Conservation (phyloP, 2,113 vertebrate genomes). For the Delphinapterus leucas region DNA sequence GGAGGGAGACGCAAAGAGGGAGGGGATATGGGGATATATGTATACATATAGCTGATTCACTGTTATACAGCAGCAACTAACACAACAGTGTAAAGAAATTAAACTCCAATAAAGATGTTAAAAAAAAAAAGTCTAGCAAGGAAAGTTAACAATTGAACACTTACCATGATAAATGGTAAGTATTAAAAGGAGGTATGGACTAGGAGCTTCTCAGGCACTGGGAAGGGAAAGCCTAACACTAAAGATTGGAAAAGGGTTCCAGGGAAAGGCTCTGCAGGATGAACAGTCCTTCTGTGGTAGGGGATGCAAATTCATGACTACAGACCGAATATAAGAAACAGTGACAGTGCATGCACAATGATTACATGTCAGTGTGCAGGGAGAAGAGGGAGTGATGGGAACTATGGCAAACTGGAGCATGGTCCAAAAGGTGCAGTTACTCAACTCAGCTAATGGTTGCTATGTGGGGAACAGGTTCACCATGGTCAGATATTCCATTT, state of each 20-base stretch:
- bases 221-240: neutral
- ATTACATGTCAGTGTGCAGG: neutral
- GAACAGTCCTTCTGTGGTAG: neutral
- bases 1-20: too few species aligned
- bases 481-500: conserved; percentile 30
- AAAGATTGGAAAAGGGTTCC: neutral
- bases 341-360: neutral
- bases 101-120: too few species aligned
- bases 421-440: neutral
- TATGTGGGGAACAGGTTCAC: neutral
- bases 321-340: neutral
- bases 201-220: neutral
- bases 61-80: too few species aligned
- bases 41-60: too few species aligned
- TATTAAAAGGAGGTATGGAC: neutral
- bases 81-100: too few species aligned
- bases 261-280: neutral
- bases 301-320: neutral
- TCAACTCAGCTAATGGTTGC: neutral
- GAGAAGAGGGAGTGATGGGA: neutral
- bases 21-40: too few species aligned
- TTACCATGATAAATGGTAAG: neutral
- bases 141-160: neutral
- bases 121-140: neutral
- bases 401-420: neutral